A percentile compares a stretch with the other conserved stretches of the same genome.
Conservation (phyloP, 2,888 invertebrate genomes). For the Rosalia funebris region DNA sequence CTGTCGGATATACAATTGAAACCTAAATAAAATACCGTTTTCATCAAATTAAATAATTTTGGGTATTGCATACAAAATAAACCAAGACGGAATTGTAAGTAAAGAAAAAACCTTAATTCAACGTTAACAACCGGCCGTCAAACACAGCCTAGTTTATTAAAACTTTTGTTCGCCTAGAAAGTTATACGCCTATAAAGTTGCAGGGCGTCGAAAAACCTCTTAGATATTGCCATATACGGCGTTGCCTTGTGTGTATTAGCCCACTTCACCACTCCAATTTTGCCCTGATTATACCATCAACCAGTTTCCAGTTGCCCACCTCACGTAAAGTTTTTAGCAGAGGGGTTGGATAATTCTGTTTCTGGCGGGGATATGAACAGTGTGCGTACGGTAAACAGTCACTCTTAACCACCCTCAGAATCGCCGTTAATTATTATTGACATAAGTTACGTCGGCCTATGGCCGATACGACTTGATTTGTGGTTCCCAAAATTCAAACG, state of each 20-base stretch:
- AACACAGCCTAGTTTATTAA: not conserved
- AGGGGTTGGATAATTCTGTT: constrained; percentile 54
- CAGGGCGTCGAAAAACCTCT: not conserved
- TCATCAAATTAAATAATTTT: too few species aligned
- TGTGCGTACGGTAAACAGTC: constrained; percentile 37
- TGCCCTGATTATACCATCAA: constrained; percentile 30
- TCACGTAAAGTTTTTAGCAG: constrained; percentile 57
- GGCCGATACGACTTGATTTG: not conserved
- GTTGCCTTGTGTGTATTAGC: constrained; percentile 23
- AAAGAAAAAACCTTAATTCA: too few species aligned
- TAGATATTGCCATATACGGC: not conserved
- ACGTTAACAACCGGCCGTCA: not conserved
- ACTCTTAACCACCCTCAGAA: constrained; percentile 14
- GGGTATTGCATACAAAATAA: too few species aligned
- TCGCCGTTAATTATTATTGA: not conserved
- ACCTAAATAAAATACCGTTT: too few species aligned
- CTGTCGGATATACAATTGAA: too few species aligned
- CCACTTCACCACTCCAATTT: constrained; percentile 27
- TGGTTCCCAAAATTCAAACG: not conserved
- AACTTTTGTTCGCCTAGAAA: not conserved
- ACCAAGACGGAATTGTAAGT: too few species aligned
- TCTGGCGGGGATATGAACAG: constrained; percentile 60
- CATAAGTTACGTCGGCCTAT: not conserved
- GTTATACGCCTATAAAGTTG: too few species aligned
- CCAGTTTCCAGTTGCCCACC: constrained; percentile 27